Evolutionary conservation across 2,113 vertebrate species (phyloP).

Genomic region (Nothoprocta perdicaria): DNA sequence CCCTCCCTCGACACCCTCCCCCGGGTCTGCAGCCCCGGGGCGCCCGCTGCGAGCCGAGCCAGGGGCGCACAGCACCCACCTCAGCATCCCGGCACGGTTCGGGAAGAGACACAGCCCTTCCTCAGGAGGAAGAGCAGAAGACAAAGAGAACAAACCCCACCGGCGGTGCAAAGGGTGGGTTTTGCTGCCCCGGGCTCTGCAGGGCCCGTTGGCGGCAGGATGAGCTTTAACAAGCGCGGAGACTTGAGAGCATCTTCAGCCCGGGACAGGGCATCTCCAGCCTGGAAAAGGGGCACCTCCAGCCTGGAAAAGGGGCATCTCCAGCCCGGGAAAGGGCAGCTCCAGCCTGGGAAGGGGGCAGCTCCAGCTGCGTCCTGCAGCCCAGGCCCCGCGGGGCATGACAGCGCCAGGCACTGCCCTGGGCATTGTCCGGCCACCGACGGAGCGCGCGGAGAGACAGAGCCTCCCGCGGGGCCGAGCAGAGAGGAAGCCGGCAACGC

Average conservation of each 20-base stretch:
- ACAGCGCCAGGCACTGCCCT: neutral
- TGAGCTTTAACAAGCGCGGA: neutral
- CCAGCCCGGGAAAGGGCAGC: neutral
- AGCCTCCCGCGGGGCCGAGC: neutral
- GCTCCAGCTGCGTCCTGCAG: neutral
- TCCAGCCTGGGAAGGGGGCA: neutral
- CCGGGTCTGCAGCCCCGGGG: neutral
- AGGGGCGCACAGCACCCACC: neutral
- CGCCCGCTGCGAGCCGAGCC: neutral
- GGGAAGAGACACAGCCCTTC: neutral
- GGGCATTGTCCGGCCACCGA: neutral
- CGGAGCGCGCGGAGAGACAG: neutral
- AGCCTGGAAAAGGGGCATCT: neutral
- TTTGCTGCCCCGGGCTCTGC: neutral
- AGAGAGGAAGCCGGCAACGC: neutral
- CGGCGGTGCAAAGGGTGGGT: neutral
- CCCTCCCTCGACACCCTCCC: neutral
- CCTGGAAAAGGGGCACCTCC: neutral
- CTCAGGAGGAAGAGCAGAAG: neutral
- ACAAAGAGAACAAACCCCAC: neutral
- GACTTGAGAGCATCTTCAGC: neutral
- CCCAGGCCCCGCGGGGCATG: neutral
- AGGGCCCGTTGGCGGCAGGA: fast-evolving
- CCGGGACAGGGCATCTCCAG: neutral
- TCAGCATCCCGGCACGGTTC: neutral